These are phyloP conservation scores for Dynastes grantii DNA, from an alignment of 2,888 invertebrate species.

Conservation along the genomic window DNA sequence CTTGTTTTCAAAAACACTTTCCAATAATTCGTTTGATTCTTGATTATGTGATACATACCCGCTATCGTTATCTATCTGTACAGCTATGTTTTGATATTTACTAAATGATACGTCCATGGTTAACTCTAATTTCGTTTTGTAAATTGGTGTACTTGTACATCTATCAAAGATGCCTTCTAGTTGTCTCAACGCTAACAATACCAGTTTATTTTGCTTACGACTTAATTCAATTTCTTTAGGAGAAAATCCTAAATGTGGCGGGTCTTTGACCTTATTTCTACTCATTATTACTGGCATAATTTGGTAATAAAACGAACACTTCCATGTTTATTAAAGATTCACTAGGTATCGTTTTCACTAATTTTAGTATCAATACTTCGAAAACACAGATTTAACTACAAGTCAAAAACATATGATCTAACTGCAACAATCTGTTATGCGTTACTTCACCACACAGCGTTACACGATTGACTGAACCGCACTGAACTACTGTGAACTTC, in stretches of 20 bases:
- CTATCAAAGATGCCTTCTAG: slow-evolving; percentile 33
- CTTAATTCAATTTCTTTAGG: slow-evolving; percentile 27
- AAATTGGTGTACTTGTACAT: slow-evolving; percentile 43
- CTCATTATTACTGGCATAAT: slow-evolving; percentile 9
- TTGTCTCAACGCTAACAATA: slow-evolving; percentile 16
- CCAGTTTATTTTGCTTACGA: background rate
- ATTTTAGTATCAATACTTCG: background rate
- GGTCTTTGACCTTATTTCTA: slow-evolving; percentile 46
- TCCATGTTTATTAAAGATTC: background rate
- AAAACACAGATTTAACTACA: background rate
- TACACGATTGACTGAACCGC: too few relatives aligned
- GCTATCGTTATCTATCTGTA: slow-evolving; percentile 66
- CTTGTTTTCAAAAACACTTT: slow-evolving; percentile 15
- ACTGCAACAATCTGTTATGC: too few relatives aligned
- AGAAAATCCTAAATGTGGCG: slow-evolving; percentile 49
- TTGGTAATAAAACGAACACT: background rate
- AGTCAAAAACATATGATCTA: background rate
- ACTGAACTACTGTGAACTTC: too few relatives aligned
- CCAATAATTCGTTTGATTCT: slow-evolving; percentile 63
- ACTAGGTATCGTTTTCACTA: too few relatives aligned
- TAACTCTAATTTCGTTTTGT: slow-evolving; percentile 28
- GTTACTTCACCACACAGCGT: too few relatives aligned
- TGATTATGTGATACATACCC: slow-evolving; percentile 67
- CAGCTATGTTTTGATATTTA: slow-evolving; percentile 52
- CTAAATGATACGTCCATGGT: slow-evolving; percentile 51